Evolutionary conservation across 2,888 invertebrate genomes (phyloP).

Genomic region (Magallana nippona): DNA sequence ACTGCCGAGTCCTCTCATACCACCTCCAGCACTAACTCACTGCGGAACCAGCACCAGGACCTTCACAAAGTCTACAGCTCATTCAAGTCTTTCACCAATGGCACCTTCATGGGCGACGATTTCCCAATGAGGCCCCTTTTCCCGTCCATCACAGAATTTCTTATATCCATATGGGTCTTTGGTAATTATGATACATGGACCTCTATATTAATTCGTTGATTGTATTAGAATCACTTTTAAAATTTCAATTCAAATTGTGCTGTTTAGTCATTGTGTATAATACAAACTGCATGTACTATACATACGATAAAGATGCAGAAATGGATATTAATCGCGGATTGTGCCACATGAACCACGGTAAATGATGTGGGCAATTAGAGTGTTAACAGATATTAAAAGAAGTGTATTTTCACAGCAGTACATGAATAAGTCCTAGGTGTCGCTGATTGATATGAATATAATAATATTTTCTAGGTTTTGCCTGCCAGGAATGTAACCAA

Average conservation of each 20-base stretch:
- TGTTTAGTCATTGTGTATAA: no score
- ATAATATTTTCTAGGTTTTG: slow-evolving; percentile 64
- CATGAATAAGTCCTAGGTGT: no score
- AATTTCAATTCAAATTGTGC: no score
- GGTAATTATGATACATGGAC: slow-evolving; percentile 60
- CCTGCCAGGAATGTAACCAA: slow-evolving; percentile 73
- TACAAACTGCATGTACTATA: no score
- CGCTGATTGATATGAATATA: not conserved
- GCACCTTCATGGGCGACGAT: slow-evolving; percentile 62
- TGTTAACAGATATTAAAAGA: no score
- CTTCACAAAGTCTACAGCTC: slow-evolving; percentile 50
- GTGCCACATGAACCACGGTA: no score
- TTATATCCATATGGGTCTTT: slow-evolving; percentile 70
- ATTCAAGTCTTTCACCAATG: slow-evolving; percentile 42
- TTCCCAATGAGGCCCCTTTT: slow-evolving; percentile 65
- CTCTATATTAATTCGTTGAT: no score
- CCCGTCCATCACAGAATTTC: slow-evolving; percentile 65
- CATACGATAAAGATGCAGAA: no score
- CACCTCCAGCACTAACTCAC: slow-evolving; percentile 55
- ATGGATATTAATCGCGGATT: no score
- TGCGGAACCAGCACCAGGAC: slow-evolving; percentile 52
- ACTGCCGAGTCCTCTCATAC: slow-evolving; percentile 67
- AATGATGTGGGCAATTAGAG: no score
- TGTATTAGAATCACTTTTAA: no score
- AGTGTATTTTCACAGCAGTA: no score